Evolutionary conservation across 2,888 invertebrate genomes (phyloP).

Genomic region (Nomada goodeniana): DNA sequence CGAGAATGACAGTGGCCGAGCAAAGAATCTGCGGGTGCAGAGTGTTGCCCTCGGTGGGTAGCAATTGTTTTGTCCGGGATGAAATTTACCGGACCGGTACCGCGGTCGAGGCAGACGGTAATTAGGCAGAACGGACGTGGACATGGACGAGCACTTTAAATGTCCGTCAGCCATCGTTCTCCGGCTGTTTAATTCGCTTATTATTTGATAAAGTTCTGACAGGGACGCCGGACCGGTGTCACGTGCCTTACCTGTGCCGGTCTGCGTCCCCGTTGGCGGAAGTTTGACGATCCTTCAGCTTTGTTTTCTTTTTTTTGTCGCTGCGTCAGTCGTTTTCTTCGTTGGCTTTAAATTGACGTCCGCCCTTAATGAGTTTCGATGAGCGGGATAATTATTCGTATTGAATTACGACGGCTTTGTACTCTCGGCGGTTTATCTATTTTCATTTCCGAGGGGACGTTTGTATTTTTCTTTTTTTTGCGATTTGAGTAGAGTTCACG

Average conservation of each 20-base stretch:
- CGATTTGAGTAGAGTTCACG: too few relatives aligned
- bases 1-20: constrained; percentile 4
- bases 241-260: constrained; percentile 23
- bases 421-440: too few relatives aligned
- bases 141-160: constrained; percentile 82
- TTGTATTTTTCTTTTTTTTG: too few relatives aligned
- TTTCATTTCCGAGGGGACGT: too few relatives aligned
- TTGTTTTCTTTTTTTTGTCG: background rate
- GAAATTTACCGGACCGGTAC: constrained; percentile 58
- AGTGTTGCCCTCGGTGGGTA: constrained; percentile 13
- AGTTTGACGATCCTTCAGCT: background rate
- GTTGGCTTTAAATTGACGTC: too few relatives aligned
- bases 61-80: constrained; percentile 58
- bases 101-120: constrained; percentile 71
- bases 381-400: too few relatives aligned
- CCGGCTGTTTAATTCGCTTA: constrained; percentile 72
- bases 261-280: background rate
- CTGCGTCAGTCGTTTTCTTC: background rate
- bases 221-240: constrained; percentile 38
- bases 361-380: too few relatives aligned
- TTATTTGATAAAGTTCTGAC: constrained; percentile 77
- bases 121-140: constrained; percentile 80
- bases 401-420: too few relatives aligned
- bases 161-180: constrained; percentile 75
- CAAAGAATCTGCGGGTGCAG: constrained; percentile 1